Conservation (phyloP, 2,888 invertebrate genomes). For the Aplocera efformata region DNA sequence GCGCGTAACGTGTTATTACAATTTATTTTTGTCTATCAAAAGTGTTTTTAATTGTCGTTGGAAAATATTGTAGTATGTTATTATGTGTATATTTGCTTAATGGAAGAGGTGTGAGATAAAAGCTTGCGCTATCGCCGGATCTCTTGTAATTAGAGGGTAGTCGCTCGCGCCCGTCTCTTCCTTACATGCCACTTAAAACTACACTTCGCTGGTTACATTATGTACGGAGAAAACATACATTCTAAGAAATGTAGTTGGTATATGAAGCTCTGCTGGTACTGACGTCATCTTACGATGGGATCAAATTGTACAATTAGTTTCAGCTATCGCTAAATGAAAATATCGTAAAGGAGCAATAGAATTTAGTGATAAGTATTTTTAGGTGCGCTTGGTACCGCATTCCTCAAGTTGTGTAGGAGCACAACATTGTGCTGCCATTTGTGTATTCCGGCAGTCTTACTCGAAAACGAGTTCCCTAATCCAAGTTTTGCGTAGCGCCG, state of each 20-base stretch:
- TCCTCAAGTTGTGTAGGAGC: too few species aligned
- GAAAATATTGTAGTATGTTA: constrained; percentile 71
- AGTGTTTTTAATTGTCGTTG: constrained; percentile 74
- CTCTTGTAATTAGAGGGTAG: constrained; percentile 73
- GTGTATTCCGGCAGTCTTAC: too few species aligned
- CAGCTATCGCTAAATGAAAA: too few species aligned
- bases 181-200: constrained; percentile 73
- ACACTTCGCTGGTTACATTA: constrained; percentile 56
- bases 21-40: constrained; percentile 76
- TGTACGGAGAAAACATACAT: constrained; percentile 39
- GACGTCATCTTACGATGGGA: too few species aligned
- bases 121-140: constrained; percentile 73
- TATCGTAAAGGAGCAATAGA: too few species aligned
- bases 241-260: constrained; percentile 14
- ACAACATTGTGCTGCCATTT: too few species aligned
- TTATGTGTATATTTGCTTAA: constrained; percentile 77
- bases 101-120: constrained; percentile 77
- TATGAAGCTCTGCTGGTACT: too few species aligned
- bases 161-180: constrained; percentile 41
- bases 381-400: too few species aligned
- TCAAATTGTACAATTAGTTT: too few species aligned
- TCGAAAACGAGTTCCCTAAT: too few species aligned
- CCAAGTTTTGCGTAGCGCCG: too few species aligned
- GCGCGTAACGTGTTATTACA: constrained; percentile 54
- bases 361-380: too few species aligned